A percentile compares a stretch with the other conserved stretches of the same genome.
Conservation (phyloP, 2,888 invertebrate species). For the Orthosia cruda region DNA sequence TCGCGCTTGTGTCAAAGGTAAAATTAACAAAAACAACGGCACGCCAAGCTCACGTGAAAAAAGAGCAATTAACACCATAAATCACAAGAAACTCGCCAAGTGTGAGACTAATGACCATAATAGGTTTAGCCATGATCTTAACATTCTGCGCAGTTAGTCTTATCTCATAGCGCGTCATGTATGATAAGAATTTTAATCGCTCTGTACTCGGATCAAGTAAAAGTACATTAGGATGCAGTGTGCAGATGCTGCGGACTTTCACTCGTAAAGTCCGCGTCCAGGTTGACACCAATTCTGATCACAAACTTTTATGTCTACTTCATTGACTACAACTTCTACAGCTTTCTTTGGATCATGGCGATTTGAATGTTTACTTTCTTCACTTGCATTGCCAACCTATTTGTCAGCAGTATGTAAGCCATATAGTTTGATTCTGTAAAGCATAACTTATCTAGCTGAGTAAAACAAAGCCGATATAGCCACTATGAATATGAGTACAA, state of each 20-base stretch:
- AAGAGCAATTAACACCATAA: slow-evolving; percentile 51
- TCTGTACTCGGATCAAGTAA: slow-evolving; percentile 62
- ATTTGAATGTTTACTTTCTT: slow-evolving; percentile 35
- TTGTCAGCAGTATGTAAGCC: neutral
- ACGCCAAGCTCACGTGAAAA: slow-evolving; percentile 20
- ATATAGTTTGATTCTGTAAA: neutral
- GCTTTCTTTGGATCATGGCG: slow-evolving; percentile 41
- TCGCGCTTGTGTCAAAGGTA: slow-evolving; percentile 45
- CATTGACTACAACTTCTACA: slow-evolving; percentile 40
- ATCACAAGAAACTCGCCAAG: slow-evolving; percentile 38
- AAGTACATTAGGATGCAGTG: slow-evolving; percentile 72
- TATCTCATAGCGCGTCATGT: slow-evolving; percentile 65
- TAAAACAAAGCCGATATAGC: neutral
- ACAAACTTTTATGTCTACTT: slow-evolving; percentile 56
- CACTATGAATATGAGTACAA: neutral
- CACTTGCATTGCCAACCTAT: neutral
- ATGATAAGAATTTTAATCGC: slow-evolving; percentile 58
- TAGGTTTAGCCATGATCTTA: slow-evolving; percentile 77
- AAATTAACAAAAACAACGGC: slow-evolving; percentile 25
- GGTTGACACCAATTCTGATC: slow-evolving; percentile 71
- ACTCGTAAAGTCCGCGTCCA: slow-evolving; percentile 70
- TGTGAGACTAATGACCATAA: slow-evolving; percentile 59
- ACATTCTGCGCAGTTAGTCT: slow-evolving; percentile 71
- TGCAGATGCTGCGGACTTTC: slow-evolving; percentile 76
- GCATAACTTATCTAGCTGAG: neutral